Evolutionary conservation across 2,888 invertebrate genomes (phyloP).

Genomic region (Physocephala rufipes): DNA sequence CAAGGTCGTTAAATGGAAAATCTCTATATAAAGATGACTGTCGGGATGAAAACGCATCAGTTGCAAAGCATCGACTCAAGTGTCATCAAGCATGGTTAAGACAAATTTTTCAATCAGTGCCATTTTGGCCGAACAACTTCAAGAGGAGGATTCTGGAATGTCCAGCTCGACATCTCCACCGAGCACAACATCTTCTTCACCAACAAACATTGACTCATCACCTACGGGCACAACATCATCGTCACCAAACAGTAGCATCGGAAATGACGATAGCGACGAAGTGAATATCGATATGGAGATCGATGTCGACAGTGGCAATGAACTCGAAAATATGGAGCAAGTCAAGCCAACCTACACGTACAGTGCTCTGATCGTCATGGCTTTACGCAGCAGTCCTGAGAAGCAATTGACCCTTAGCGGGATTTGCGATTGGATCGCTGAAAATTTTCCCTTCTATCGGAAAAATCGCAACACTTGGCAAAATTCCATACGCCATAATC

Average conservation of each 20-base stretch:
- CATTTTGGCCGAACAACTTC: slow-evolving; percentile 43
- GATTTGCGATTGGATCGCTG: slow-evolving; percentile 97
- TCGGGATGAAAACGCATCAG: slow-evolving; percentile 37
- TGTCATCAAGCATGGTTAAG: not conserved
- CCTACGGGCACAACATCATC: slow-evolving; percentile 24
- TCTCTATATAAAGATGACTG: slow-evolving; percentile 15
- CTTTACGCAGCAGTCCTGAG: slow-evolving; percentile 90
- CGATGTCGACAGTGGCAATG: not conserved
- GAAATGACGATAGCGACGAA: not conserved
- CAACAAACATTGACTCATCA: not conserved
- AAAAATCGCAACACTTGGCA: slow-evolving; percentile 99
- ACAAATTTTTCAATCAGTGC: slow-evolving; percentile 56
- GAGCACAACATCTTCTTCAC: slow-evolving; percentile 33
- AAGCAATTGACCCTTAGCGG: slow-evolving; percentile 91
- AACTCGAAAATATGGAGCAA: slow-evolving; percentile 25
- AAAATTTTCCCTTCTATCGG: slow-evolving; percentile 94
- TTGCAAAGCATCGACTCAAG: slow-evolving; percentile 26
- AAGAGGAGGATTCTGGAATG: slow-evolving; percentile 9
- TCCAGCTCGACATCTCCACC: slow-evolving; percentile 26
- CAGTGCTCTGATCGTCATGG: slow-evolving; percentile 99
- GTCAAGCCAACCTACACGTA: slow-evolving; percentile 94
- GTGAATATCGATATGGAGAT: no score
- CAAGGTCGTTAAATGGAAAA: not conserved
- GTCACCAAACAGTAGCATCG: slow-evolving; percentile 27
- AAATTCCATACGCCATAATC: slow-evolving; percentile 76